Evolutionary conservation across 2,113 vertebrate genomes (phyloP).

Genomic region (Centropristis striata): DNA sequence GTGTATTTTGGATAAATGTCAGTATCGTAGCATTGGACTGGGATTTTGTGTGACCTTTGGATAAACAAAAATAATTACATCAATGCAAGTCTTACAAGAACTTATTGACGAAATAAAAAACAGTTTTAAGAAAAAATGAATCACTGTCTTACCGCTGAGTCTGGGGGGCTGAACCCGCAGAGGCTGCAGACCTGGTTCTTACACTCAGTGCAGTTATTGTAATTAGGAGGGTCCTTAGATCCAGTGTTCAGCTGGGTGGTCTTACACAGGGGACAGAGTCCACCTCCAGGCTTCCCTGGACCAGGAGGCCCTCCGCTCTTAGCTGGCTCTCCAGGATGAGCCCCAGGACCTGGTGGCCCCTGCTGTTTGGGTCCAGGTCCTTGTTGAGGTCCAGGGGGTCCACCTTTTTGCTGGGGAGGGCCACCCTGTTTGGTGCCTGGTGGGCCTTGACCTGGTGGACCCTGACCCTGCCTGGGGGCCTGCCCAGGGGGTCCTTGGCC

Average conservation of each 20-base stretch:
- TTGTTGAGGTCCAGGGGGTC: conserved; percentile 70
- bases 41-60: neutral
- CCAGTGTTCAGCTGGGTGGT: conserved; percentile 91
- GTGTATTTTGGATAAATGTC: conserved; percentile 26
- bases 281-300: conserved; percentile 75
- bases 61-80: neutral
- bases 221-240: conserved; percentile 92
- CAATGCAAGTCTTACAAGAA: neutral
- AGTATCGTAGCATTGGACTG: neutral
- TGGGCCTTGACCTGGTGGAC: conserved; percentile 46
- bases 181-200: conserved; percentile 95
- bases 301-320: conserved; percentile 54
- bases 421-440: conserved; percentile 60
- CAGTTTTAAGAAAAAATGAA: neutral
- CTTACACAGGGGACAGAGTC: conserved; percentile 93
- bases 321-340: conserved; percentile 48
- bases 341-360: conserved; percentile 57
- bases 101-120: neutral
- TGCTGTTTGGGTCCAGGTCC: conserved; percentile 75
- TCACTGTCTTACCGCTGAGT: conserved; percentile 82
- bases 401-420: conserved; percentile 71
- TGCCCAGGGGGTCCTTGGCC: conserved; percentile 59
- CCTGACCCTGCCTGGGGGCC: conserved; percentile 52
- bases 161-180: conserved; percentile 96
- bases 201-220: conserved; percentile 94